Conservation (phyloP, 2,888 invertebrate species). For the Cephalotes varians region DNA sequence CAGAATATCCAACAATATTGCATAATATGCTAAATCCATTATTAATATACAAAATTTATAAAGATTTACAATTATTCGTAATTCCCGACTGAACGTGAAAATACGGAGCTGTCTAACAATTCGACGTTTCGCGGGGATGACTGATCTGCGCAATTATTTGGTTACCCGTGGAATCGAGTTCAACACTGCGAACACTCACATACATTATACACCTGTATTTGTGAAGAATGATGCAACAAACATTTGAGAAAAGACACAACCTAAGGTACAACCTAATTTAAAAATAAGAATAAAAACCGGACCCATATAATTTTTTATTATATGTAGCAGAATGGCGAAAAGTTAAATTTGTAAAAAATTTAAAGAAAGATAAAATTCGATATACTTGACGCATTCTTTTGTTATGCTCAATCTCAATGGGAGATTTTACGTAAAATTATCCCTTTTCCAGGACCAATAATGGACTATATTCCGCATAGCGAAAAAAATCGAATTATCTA, state of each 20-base stretch:
- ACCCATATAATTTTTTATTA: neutral
- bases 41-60: too few relatives aligned
- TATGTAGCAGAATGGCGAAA: neutral
- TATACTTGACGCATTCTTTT: neutral
- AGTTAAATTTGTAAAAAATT: neutral
- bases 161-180: neutral
- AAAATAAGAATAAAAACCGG: neutral
- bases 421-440: constrained; percentile 2
- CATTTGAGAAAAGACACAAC: neutral
- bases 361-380: neutral
- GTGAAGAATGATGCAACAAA: neutral
- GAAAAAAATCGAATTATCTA: constrained; percentile 13
- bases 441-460: neutral
- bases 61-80: too few relatives aligned
- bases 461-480: neutral
- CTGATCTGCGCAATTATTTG: neutral
- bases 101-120: too few relatives aligned
- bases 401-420: neutral
- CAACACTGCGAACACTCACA: neutral
- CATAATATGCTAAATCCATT: too few relatives aligned
- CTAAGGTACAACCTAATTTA: neutral
- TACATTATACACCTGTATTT: neutral
- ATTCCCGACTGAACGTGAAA: too few relatives aligned
- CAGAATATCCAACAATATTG: neutral
- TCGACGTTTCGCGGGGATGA: neutral